Evolutionary conservation across 1,140 invertebrate species (phyloP), one percentile per base, ranked within the genome.

Genomic region (Elysia chlorotica): DNA sequence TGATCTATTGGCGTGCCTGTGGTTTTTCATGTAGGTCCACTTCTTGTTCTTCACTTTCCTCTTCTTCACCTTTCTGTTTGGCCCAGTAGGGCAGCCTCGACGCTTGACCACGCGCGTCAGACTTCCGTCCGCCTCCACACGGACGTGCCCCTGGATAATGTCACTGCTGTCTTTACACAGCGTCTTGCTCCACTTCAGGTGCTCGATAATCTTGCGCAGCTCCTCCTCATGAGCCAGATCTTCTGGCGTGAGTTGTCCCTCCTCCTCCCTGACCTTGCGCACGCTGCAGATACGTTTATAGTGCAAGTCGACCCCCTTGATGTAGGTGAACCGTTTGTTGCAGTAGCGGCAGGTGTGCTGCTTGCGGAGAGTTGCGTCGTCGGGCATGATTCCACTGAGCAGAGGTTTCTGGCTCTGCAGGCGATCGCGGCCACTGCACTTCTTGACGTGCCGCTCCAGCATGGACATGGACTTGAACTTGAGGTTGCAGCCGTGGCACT

Each of bases 401-500:
- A 75, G 69, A 19, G 76, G 74, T 56, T 79, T 79, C 63, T 80
- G 67, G 66, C 79, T 79, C 59, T 81, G 78, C 21, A 85, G 76
- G 61, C 79, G 82, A 2, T 85, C 82, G 37, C 78, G 81, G 14
- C 77, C 76, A 36, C 71, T 75, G 78, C 84, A 85, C 59, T 82
- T 80, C n/a, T 74, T 78, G 19, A 78, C 77, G 72, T 85, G 84
- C 56, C 82, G 74, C 66, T 85, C 84, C 23, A 85, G 66, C 71
- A 82, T 67, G 0, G 76, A 78, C 17, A 85, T 75, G 19, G 82
- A 80, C n/a, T 81, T 78, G 76, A 83, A 84, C 48, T 80, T 78
- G 2, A 80, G 71, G n/a, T 78, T 73, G 70, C 85, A 83, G 30
- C 84, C 83, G 38, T 79, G 74, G 54, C 86, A 83, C 74, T 82